Base-by-base conservation (phyloP, 2,888 invertebrate genomes). In the Aspidiotus rigidus region DNA sequence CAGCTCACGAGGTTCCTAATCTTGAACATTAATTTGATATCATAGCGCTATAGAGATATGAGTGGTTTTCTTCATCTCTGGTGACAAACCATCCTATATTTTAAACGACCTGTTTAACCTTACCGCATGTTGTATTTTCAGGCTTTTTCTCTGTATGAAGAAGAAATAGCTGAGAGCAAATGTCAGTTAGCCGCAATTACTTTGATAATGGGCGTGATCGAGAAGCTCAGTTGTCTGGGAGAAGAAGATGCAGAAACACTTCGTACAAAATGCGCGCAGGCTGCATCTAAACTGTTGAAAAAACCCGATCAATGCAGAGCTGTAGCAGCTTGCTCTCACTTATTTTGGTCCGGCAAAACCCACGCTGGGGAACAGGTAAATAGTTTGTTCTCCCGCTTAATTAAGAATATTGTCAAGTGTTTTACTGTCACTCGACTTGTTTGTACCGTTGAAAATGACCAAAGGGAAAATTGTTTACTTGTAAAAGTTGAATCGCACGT, bases 271-370 rank as follows among this genome's bases (percentile, higher is more conserved):
- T 97, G 96, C 79, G 96, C 95, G 0, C 81, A 97, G 61, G 96
- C 97, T 0, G 96, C 97, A 8, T 91, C 95, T 72, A 96, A 96
- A 77, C 82, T 99, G 74, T 82, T 99, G 41, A 95, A 98, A 80
- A 99, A 99, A 76, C 96, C 97, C 0, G 99, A 99, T 80, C 99
- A 99, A 78, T 96, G 96, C 75, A 83, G 97, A 54, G 97, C 93
- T 0, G 94, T 97, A 0, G 90, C 92, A 0, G 85, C 90, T 0
- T 95, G 95, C 77, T 91, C 98, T 0, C 94, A 97, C 78, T 84
- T 99, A 71, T 99, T 97, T 81, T 99, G 99, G 99, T 93, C 93
- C 73, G 93, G 91, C 15, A 86, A 89, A 75, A 79, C 78, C 42
- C 79, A 79, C 7, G 77, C 75, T 15, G 81, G 81, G 59, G 77